These are phyloP conservation scores for Gasterosteus aculeatus DNA, from an alignment of 2,113 vertebrate genomes.

Conservation along the genomic window DNA sequence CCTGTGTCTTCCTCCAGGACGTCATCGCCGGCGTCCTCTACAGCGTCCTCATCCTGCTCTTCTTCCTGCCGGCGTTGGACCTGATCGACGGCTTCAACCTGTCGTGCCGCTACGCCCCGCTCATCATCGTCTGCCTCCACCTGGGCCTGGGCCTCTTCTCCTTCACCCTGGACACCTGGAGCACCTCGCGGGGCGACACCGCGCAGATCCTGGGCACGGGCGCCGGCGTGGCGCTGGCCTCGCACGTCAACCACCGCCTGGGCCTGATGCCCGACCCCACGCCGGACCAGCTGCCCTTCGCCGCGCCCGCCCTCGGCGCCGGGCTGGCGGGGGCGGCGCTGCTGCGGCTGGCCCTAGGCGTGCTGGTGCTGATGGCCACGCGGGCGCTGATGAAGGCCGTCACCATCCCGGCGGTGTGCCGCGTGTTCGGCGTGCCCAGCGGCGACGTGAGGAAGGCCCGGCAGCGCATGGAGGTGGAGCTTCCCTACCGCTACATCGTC, in stretches of 20 bases:
- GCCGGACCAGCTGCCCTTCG: conserved; percentile 81
- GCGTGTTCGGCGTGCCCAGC: conserved; percentile 77
- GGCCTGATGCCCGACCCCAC: conserved; percentile 85
- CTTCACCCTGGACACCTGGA: conserved; percentile 97
- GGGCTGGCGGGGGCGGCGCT: conserved; percentile 78
- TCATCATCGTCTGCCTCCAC: conserved; percentile 90
- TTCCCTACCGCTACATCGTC: conserved; percentile 94
- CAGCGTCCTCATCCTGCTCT: conserved; percentile 87
- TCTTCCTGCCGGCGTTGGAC: conserved; percentile 89
- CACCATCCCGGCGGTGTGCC: conserved; percentile 89
- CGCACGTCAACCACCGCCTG: conserved; percentile 83
- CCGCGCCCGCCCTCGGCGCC: conserved; percentile 73
- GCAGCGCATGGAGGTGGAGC: conserved; percentile 94
- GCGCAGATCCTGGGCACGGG: conserved; percentile 94
- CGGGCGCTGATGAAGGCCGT: conserved; percentile 89
- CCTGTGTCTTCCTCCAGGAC: conserved; percentile 81
- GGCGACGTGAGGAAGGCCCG: conserved; percentile 86
- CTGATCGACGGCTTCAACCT: conserved; percentile 90
- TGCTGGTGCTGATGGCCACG: conserved; percentile 83
- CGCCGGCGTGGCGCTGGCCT: conserved; percentile 91
- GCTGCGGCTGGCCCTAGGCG: conserved; percentile 84
- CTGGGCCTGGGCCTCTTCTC: conserved; percentile 91
- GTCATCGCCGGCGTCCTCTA: conserved; percentile 91
- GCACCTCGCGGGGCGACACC: conserved; percentile 94
- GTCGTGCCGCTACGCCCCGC: conserved; percentile 86